Base-by-base conservation (phyloP, 2,888 invertebrate species). In the Ectemnius continuus region DNA sequence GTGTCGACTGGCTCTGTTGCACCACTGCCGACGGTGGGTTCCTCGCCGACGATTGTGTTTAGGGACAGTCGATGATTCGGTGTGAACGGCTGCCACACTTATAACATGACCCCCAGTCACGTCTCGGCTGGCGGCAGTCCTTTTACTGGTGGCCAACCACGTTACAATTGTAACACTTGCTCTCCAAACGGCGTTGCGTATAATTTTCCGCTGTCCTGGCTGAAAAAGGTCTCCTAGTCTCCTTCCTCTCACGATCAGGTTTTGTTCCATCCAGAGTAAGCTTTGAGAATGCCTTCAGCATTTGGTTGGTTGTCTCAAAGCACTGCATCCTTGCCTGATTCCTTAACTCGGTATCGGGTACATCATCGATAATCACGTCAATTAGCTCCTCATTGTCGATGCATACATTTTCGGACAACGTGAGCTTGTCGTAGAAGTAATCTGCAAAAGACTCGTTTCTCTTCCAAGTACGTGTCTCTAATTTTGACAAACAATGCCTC, bases 261-360 rank as follows among this genome's bases (percentile, higher is more conserved):
- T 8, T 47, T 2, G 5, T 1, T 5, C 23, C 8, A 14, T 47
- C 13, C 6, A 61, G 2, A 0, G 48, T 48, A 1, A 61, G 2
- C 13, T 61, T 47, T n/a, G 14, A 23, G 11, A 61, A 61, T 1
- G 46, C 47, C 14, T 14, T 23, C 1, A 61, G 14, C 18, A 61
- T 2, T 13, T 61, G 20, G 0, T 47, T 46, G 2, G 61, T 14
- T 2, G 4, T 23, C n/a, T 20, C 13, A 4, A 63, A 69, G 2
- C 59, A 52, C 1, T 64, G 63, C 11, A 63, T 4, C 2, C 60
- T 4, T 2, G 63, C 59, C 3, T 62, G 62, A 5, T 68, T 47
- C 0, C 48, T 18, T 4, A 68, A 5, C 4, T 56, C 0, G 2
- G 23, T 0, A 11, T 68, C 18, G 4, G 46, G 11, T n/a, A n/a